These are phyloP conservation scores for Drosophila sulfurigaster DNA, from an alignment of 1,140 invertebrate genomes.

Conservation along the genomic window DNA sequence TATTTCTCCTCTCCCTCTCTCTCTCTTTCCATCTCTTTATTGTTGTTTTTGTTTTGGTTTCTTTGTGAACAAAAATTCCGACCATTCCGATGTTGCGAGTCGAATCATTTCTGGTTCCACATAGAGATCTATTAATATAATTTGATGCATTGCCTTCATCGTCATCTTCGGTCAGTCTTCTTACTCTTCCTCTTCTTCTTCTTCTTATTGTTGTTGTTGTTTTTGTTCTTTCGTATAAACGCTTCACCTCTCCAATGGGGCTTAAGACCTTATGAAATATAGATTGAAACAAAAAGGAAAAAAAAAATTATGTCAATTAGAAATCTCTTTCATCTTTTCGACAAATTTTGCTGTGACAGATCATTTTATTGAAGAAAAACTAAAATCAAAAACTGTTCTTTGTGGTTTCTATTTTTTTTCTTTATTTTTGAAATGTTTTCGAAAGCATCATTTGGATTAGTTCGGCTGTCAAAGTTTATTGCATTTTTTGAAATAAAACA, in stretches of 20 bases:
- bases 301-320: slow-evolving; percentile 20
- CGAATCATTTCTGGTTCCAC: slow-evolving; percentile 31
- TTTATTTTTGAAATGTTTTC: background rate
- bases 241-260: background rate
- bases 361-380: background rate
- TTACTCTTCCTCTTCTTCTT: too few species aligned
- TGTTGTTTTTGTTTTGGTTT: background rate
- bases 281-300: background rate
- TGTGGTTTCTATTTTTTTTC: background rate
- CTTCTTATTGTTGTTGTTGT: slow-evolving; percentile 22
- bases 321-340: slow-evolving; percentile 24
- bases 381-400: background rate
- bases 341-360: slow-evolving; percentile 5
- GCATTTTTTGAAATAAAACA: too few species aligned
- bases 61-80: slow-evolving; percentile 31
- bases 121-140: slow-evolving; percentile 54
- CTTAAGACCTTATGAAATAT: slow-evolving; percentile 26
- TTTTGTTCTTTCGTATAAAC: slow-evolving; percentile 13
- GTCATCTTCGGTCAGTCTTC: slow-evolving; percentile 28
- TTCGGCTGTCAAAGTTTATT: too few species aligned
- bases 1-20: slow-evolving; percentile 26
- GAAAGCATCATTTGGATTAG: too few species aligned
- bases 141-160: slow-evolving; percentile 54
- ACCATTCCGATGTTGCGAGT: slow-evolving; percentile 29
- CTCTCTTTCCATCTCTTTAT: slow-evolving; percentile 3